Conservation (phyloP, 2,797 vertebrate genomes). For the Champsocephalus esox region DNA sequence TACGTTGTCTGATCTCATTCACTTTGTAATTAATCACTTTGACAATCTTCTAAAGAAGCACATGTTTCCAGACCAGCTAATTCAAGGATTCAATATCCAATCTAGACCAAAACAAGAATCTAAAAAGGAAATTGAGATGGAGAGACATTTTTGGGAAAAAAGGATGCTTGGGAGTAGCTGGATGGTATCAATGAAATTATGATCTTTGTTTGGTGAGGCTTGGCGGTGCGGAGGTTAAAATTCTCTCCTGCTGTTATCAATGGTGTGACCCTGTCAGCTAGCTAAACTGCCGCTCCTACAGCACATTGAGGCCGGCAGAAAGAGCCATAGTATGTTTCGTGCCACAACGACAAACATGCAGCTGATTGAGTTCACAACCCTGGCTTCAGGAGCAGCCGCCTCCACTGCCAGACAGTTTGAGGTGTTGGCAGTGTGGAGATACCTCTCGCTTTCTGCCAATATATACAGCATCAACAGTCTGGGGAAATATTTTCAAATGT, state of each 20-base stretch:
- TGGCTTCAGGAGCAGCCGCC: slow-evolving; percentile 60
- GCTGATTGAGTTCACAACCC: slow-evolving; percentile 84
- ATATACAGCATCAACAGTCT: slow-evolving; percentile 42
- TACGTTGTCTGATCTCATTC: slow-evolving; percentile 75
- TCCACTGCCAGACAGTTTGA: slow-evolving; percentile 50
- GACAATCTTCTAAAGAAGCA: slow-evolving; percentile 50
- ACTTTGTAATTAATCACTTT: slow-evolving; percentile 78
- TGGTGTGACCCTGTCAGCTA: slow-evolving; percentile 60
- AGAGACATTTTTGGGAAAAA: neutral
- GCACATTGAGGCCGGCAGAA: slow-evolving; percentile 43
- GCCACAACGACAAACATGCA: slow-evolving; percentile 74
- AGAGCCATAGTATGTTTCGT: slow-evolving; percentile 56
- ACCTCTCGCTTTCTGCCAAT: slow-evolving; percentile 49
- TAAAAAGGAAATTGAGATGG: neutral
- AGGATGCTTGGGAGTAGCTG: slow-evolving; percentile 10
- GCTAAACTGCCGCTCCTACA: slow-evolving; percentile 68
- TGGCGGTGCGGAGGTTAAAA: slow-evolving; percentile 24
- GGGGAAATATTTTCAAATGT: slow-evolving; percentile 17
- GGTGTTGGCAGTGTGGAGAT: slow-evolving; percentile 53
- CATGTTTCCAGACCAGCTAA: slow-evolving; percentile 53
- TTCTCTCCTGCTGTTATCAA: slow-evolving; percentile 51
- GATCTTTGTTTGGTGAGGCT: slow-evolving; percentile 39
- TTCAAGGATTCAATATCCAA: slow-evolving; percentile 60
- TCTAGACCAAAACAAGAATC: slow-evolving; percentile 14
- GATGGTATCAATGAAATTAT: slow-evolving; percentile 49